Conservation (phyloP, 1,140 invertebrate genomes). For the Ostrea edulis region DNA sequence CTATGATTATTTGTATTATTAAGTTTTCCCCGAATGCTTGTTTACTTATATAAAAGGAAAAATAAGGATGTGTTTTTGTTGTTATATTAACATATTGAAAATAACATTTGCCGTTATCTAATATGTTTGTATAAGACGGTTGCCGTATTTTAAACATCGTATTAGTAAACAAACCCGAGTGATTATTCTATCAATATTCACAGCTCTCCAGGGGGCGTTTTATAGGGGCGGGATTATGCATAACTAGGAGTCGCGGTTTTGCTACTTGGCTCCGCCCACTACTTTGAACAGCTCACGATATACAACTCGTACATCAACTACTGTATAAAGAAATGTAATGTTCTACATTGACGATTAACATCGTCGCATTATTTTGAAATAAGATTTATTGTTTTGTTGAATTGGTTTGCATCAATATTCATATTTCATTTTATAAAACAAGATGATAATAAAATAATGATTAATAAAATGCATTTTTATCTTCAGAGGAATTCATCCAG, state of each 20-base stretch:
- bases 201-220: not conserved
- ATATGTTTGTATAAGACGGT: not conserved
- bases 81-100: too few relatives aligned
- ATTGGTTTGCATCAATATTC: not conserved
- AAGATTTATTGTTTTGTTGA: not conserved
- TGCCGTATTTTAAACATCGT: not conserved
- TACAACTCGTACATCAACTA: constrained; percentile 7
- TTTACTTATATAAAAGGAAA: too few relatives aligned
- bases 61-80: too few relatives aligned
- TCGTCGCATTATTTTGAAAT: not conserved
- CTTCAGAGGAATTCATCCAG: constrained; percentile 30
- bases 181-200: constrained; percentile 22
- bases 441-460: not conserved
- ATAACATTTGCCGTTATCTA: not conserved
- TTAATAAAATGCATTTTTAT: constrained; percentile 23
- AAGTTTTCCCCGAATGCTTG: too few relatives aligned
- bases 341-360: not conserved
- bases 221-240: not conserved
- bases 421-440: constrained; percentile 26
- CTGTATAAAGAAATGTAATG: not conserved
- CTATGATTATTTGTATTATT: too few relatives aligned
- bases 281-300: not conserved
- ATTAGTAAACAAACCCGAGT: constrained; percentile 6
- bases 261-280: not conserved
- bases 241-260: not conserved